Percentiles rank a stretch among this genome's conserved stretches.
Evolutionary conservation across 2,113 vertebrate species (phyloP).

Genomic region (Rutilus rutilus): DNA sequence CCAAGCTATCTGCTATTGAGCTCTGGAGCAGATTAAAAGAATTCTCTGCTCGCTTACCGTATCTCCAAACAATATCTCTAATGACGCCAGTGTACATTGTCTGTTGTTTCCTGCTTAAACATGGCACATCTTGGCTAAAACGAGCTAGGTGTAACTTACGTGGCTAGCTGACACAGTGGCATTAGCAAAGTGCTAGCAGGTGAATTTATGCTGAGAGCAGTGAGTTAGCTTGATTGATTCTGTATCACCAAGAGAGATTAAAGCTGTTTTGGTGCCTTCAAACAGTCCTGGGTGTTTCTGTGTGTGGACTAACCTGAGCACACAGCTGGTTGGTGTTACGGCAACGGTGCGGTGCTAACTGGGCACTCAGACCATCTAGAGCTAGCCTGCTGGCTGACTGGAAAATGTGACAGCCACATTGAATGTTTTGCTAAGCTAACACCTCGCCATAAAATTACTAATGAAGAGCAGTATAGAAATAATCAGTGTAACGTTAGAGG

Average conservation of each 20-base stretch:
- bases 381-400: slow-evolving; percentile 10
- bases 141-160: neutral
- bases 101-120: neutral
- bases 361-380: slow-evolving; percentile 13
- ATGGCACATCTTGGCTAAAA: neutral
- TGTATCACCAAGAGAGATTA: neutral
- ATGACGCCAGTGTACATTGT: neutral
- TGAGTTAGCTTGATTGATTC: neutral
- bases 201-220: neutral
- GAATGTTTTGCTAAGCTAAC: slow-evolving; percentile 18
- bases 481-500: neutral
- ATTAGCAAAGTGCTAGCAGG: slow-evolving; percentile 15
- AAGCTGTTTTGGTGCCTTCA: neutral
- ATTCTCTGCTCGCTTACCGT: neutral
- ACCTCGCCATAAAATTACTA: neutral
- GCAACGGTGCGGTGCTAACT: neutral
- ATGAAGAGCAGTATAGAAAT: neutral
- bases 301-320: neutral
- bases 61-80: neutral
- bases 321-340: neutral
- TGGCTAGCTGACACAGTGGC: slow-evolving; percentile 1
- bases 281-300: neutral
- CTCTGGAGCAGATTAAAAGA: neutral
- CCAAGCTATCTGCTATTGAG: slow-evolving; percentile 8
- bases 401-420: slow-evolving; percentile 33